Evolutionary conservation across 2,888 invertebrate species (phyloP).

Genomic region (Ligdia adustata): DNA sequence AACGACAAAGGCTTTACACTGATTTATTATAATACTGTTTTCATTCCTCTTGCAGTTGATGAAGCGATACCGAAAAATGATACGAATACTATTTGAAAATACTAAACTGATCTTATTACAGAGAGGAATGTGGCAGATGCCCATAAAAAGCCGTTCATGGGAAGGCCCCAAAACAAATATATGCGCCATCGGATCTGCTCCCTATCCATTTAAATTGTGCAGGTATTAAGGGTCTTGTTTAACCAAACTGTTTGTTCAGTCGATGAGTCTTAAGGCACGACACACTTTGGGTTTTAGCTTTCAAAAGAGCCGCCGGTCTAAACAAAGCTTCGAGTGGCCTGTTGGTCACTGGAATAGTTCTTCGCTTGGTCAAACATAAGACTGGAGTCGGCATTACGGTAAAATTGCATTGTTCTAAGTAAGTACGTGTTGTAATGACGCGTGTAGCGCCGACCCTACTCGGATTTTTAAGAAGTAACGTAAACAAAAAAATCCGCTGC

Average conservation of each 20-base stretch:
- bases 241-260: conserved; percentile 69
- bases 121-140: conserved; percentile 39
- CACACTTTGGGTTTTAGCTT: conserved; percentile 83
- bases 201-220: conserved; percentile 78
- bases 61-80: conserved; percentile 12
- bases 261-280: conserved; percentile 78
- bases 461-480: conserved; percentile 31
- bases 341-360: conserved; percentile 66
- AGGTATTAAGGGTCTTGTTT: conserved; percentile 75
- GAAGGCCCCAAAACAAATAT: conserved; percentile 59
- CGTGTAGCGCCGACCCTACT: conserved; percentile 44
- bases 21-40: conserved; percentile 27
- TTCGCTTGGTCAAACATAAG: conserved; percentile 70
- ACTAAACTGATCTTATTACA: conserved; percentile 33
- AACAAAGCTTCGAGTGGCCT: conserved; percentile 70
- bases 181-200: conserved; percentile 66
- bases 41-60: conserved; percentile 2
- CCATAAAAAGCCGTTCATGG: conserved; percentile 56
- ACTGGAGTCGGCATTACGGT: conserved; percentile 67
- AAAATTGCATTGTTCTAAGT: conserved; percentile 66
- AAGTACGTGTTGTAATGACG: conserved; percentile 53
- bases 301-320: conserved; percentile 78
- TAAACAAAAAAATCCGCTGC: conserved; percentile 25
- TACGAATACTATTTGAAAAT: conserved; percentile 14
- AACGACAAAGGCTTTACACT: conserved; percentile 27